Evolutionary conservation across 2,113 vertebrate genomes (phyloP), one percentile per base, ranked within the genome.

Genomic region (Balaeniceps rex): DNA sequence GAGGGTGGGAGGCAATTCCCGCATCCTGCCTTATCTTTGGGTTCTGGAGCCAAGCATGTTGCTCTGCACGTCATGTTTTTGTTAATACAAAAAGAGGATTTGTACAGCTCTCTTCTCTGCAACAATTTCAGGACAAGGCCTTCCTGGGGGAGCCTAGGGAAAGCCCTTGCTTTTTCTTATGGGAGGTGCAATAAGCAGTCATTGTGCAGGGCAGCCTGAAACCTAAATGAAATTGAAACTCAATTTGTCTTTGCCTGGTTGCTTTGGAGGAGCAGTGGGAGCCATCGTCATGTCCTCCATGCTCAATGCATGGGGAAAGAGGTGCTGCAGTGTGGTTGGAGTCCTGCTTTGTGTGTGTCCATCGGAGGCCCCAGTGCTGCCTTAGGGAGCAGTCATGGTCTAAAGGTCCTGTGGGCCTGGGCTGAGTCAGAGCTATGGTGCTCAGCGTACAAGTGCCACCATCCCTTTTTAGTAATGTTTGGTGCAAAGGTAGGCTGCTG

Each of bases 1-100:
- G 70, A 91, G 87, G 78, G 71, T 91, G 68, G 93, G 87, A 96
- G 90, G 85, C 75, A 77, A 70, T 95, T 96, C 94, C 94, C 46
- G 0, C 92, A 94, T 97, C 93, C 92, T 94, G 92, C 46, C n/a
- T 76, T 70, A 58, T 83, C 87, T 17, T 92, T 1, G 4, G 40
- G 9, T n/a, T 91, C 90, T 91, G 90, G 78, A 91, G 63, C 66
- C 90, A 92, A 90, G 47, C 2, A 0, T 15, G 40, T 66, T 85
- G 58, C 71, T 93, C 44, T 77, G 61, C 63, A 69, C 23, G 19
- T 76, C 5, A 4, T 42, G 54, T 57, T 60, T 70, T 87, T 21
- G 15, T 16, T 75, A 66, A 77, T 1, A 80, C 42, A 44, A 42
- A 36, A 75, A 70, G 84, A 26, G 0, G 1, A 38, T 63, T 64